Evolutionary conservation across 2,888 invertebrate genomes (phyloP).

Genomic region (Poecilus cupreus): DNA sequence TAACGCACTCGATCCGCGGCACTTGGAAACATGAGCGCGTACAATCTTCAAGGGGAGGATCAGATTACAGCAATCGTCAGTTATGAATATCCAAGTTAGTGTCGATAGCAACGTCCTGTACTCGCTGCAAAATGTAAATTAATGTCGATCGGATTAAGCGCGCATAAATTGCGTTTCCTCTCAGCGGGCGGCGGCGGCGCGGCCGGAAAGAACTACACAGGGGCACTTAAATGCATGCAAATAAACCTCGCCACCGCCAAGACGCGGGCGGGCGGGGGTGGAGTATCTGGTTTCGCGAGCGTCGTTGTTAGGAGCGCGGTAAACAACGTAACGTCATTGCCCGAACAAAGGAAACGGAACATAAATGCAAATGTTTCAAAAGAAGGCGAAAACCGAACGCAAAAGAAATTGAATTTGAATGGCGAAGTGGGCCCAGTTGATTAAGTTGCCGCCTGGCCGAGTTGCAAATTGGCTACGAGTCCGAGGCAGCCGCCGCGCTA

Average conservation of each 20-base stretch:
- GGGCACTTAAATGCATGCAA: conserved; percentile 50
- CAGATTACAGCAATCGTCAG: conserved; percentile 54
- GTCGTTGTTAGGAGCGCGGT: background rate
- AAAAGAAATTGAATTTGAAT: conserved; percentile 64
- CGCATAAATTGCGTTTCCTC: conserved; percentile 53
- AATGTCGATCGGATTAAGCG: conserved; percentile 55
- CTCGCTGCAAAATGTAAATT: conserved; percentile 55
- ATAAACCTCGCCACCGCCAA: conserved; percentile 19
- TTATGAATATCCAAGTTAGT: conserved; percentile 54
- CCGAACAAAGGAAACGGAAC: conserved; percentile 43
- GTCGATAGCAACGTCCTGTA: conserved; percentile 11
- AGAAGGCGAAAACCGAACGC: conserved; percentile 63
- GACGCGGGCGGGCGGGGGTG: background rate
- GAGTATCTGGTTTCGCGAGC: background rate
- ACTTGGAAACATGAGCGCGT: conserved; percentile 1
- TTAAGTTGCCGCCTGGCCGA: conserved; percentile 53
- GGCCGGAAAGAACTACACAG: conserved; percentile 33
- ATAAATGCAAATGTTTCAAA: conserved; percentile 56
- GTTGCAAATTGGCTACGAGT: conserved; percentile 52
- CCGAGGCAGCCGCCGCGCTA: background rate
- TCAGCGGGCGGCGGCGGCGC: background rate
- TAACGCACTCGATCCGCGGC: background rate
- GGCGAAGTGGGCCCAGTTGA: conserved; percentile 63
- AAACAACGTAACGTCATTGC: conserved; percentile 24
- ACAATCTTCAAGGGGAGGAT: conserved; percentile 39